These are phyloP conservation scores for Operophtera brumata DNA, from an alignment of 2,888 invertebrate species.

Conservation along the genomic window DNA sequence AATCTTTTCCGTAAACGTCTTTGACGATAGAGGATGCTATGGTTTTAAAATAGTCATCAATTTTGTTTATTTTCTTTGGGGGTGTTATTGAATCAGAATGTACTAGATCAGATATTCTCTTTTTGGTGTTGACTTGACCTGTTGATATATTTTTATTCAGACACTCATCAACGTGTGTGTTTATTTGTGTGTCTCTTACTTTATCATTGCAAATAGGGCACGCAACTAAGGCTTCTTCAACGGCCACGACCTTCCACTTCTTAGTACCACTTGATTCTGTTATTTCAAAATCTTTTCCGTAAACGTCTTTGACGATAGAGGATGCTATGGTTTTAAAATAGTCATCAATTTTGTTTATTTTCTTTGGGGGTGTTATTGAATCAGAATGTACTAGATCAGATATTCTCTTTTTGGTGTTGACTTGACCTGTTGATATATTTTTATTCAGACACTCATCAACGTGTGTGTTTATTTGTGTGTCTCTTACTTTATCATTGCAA, in stretches of 20 bases:
- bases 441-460: conserved; percentile 73
- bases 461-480: conserved; percentile 63
- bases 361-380: conserved; percentile 49
- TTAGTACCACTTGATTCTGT: conserved; percentile 33
- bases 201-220: conserved; percentile 75
- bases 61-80: conserved; percentile 63
- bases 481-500: conserved; percentile 60
- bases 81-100: conserved; percentile 39
- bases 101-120: conserved; percentile 40
- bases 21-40: conserved; percentile 55
- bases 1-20: conserved; percentile 68
- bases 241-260: conserved; percentile 39
- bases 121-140: conserved; percentile 34
- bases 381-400: conserved; percentile 27
- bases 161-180: conserved; percentile 72
- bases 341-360: conserved; percentile 68
- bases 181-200: conserved; percentile 57
- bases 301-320: conserved; percentile 63
- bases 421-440: conserved; percentile 36
- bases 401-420: conserved; percentile 46
- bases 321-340: conserved; percentile 58
- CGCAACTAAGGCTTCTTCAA: conserved; percentile 44
- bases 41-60: conserved; percentile 65
- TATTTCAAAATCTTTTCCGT: conserved; percentile 62
- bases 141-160: conserved; percentile 57